Evolutionary conservation across 2,888 invertebrate species (phyloP).

Genomic region (Dendrolimus pini): DNA sequence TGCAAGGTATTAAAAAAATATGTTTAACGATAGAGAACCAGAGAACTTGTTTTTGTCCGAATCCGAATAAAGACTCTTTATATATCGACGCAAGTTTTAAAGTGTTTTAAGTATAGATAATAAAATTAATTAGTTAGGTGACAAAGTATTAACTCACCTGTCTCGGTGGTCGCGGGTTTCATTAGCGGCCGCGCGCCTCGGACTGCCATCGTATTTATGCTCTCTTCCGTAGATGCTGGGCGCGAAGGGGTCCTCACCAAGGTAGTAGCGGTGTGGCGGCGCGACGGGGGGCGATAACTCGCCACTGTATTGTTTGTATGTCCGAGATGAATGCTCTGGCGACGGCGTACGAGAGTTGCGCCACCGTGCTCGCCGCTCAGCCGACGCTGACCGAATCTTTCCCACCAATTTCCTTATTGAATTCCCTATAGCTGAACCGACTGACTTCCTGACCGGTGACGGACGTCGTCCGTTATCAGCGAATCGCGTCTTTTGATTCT

Average conservation of each 20-base stretch:
- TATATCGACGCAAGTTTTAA: not conserved
- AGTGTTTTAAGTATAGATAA: not conserved
- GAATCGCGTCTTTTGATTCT: slow-evolving; percentile 84
- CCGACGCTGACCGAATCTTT: slow-evolving; percentile 84
- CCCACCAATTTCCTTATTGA: slow-evolving; percentile 89
- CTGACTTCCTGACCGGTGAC: slow-evolving; percentile 65
- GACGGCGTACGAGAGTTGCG: slow-evolving; percentile 78
- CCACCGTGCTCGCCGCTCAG: slow-evolving; percentile 81
- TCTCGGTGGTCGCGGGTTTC: slow-evolving; percentile 65
- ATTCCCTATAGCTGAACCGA: slow-evolving; percentile 83
- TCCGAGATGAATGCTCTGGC: slow-evolving; percentile 73
- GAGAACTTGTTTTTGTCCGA: not conserved
- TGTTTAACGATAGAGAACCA: not conserved
- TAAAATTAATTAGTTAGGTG: not conserved
- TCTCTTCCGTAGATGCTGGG: slow-evolving; percentile 90
- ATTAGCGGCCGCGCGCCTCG: slow-evolving; percentile 60
- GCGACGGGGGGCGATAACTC: slow-evolving; percentile 65
- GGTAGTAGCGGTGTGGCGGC: slow-evolving; percentile 86
- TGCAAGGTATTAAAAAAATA: not conserved
- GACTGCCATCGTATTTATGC: slow-evolving; percentile 86
- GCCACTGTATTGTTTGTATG: slow-evolving; percentile 69
- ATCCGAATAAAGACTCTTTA: not conserved
- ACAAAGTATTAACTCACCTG: slow-evolving; percentile 48
- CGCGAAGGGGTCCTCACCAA: slow-evolving; percentile 91
- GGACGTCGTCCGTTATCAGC: slow-evolving; percentile 63